Conservation (phyloP, 2,888 invertebrate species). For the Acrobasis consociella region DNA sequence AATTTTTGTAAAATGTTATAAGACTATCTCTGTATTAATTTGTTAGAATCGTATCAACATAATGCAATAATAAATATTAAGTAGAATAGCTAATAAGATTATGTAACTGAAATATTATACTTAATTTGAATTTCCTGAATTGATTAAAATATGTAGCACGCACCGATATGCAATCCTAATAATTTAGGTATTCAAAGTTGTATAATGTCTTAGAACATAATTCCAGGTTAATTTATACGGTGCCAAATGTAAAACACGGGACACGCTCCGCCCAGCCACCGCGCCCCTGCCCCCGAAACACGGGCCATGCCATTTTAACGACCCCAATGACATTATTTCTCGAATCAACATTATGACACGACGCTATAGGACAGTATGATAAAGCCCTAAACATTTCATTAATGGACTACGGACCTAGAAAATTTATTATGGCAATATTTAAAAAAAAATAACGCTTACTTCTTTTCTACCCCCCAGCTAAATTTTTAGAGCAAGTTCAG, state of each 20-base stretch:
- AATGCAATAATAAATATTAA: too few species aligned
- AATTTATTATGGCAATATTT: conserved; percentile 15
- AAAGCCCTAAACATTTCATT: conserved; percentile 12
- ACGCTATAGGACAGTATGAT: conserved; percentile 7
- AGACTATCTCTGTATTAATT: too few species aligned
- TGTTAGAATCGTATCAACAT: too few species aligned
- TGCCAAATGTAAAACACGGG: conserved; percentile 22
- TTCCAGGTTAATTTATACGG: conserved; percentile 5
- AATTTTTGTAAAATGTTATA: too few species aligned
- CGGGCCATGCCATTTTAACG: conserved; percentile 35
- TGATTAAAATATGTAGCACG: too few species aligned
- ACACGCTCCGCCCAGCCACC: conserved; percentile 25
- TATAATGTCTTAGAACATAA: background rate
- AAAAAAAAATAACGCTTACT: conserved; percentile 4
- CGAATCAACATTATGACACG: conserved; percentile 38
- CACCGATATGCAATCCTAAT: too few species aligned
- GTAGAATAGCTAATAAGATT: too few species aligned
- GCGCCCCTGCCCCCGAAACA: conserved; percentile 34
- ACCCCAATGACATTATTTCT: conserved; percentile 44
- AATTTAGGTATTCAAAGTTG: background rate
- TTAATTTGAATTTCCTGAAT: too few species aligned
- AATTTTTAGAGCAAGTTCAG: too few species aligned
- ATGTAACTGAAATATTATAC: too few species aligned
- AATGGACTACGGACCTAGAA: conserved; percentile 9
- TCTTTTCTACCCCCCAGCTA: too few species aligned